Percentiles rank a stretch among this genome's conserved stretches.
Evolutionary conservation across 2,888 invertebrate species (phyloP).

Genomic region (Mythimna ferrago): DNA sequence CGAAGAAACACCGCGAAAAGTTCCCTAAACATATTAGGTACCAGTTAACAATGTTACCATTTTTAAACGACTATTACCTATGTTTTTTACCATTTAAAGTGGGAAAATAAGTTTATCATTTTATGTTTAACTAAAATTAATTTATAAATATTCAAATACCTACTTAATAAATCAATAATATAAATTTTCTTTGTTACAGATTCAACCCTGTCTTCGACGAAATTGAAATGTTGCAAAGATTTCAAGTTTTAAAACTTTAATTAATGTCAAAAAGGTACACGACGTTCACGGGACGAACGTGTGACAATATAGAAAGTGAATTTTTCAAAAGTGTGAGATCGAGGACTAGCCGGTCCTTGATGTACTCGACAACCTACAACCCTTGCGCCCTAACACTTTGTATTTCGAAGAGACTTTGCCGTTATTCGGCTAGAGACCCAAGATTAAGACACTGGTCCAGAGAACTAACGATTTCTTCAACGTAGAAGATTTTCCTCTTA

Average conservation of each 20-base stretch:
- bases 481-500: constrained; percentile 76
- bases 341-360: constrained; percentile 90
- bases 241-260: constrained; percentile 82
- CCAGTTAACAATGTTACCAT: not conserved
- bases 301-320: constrained; percentile 83
- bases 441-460: constrained; percentile 91
- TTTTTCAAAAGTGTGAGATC: constrained; percentile 86
- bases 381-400: constrained; percentile 88
- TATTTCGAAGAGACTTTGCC: constrained; percentile 86
- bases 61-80: not conserved
- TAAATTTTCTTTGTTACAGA: constrained; percentile 82
- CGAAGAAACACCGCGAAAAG: too few relatives aligned
- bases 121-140: too few relatives aligned
- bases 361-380: constrained; percentile 89
- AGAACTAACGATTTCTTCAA: constrained; percentile 83
- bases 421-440: constrained; percentile 91
- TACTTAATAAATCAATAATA: not conserved
- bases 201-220: constrained; percentile 69
- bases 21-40: too few relatives aligned
- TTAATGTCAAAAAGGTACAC: constrained; percentile 85
- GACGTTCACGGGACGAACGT: constrained; percentile 77
- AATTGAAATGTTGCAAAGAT: constrained; percentile 84
- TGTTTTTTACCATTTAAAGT: constrained; percentile 1
- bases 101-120: too few relatives aligned
- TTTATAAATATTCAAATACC: not conserved